Evolutionary conservation across 1,140 invertebrate genomes (phyloP).

Genomic region (Drosophila neocordata): DNA sequence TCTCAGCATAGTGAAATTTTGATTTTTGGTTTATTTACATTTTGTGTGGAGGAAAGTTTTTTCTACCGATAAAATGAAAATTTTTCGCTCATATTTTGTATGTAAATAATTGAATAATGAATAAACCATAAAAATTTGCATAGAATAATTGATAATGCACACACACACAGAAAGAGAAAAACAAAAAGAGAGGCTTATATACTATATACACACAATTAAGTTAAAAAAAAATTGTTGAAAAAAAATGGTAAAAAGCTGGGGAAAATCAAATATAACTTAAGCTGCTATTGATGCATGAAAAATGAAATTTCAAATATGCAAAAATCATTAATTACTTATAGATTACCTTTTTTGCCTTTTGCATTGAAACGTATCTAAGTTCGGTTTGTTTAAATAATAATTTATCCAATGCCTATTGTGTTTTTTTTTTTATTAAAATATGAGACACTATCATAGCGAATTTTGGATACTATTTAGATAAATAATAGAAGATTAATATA

Average conservation of each 20-base stretch:
- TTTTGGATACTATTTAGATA: no score
- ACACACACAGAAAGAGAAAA: background rate
- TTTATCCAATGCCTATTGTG: no score
- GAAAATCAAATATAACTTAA: slow-evolving; percentile 2
- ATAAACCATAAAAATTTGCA: slow-evolving; percentile 17
- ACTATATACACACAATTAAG: background rate
- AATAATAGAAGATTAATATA: no score
- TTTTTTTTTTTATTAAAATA: no score
- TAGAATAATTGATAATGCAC: slow-evolving; percentile 38
- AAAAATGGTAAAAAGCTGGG: background rate
- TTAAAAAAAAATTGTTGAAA: background rate
- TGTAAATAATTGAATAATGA: slow-evolving; percentile 36
- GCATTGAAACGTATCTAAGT: background rate
- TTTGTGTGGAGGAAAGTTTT: slow-evolving; percentile 15
- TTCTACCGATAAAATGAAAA: slow-evolving; percentile 19
- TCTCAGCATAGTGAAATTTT: background rate
- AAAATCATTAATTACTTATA: background rate
- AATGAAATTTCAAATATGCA: slow-evolving; percentile 2
- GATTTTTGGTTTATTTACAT: background rate
- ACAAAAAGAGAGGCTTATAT: background rate
- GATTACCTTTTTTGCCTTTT: background rate
- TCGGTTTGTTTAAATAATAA: slow-evolving; percentile 32
- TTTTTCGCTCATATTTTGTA: slow-evolving; percentile 14
- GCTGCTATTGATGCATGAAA: slow-evolving; percentile 4
- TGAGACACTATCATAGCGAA: no score